Evolutionary conservation across 2,797 vertebrate genomes (phyloP).

Genomic region (Cheracebus regulus): DNA sequence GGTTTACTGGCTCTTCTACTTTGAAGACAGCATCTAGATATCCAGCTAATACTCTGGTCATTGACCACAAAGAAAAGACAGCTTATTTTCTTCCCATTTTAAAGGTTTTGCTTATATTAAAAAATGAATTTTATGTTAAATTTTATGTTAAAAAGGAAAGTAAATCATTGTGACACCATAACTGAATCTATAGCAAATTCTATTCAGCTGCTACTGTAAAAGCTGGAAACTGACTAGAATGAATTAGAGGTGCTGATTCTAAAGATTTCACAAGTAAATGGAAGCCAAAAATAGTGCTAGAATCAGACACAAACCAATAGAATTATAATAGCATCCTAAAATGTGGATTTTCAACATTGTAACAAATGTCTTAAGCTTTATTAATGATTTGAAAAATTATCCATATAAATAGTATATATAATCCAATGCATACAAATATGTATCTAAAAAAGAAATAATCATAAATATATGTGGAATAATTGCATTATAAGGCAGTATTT

Average conservation of each 20-base stretch:
- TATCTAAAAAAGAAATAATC: neutral
- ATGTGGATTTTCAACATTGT: neutral
- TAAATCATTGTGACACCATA: constrained; percentile 57
- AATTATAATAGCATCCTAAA: neutral
- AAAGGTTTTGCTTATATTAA: constrained; percentile 44
- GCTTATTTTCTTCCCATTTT: neutral
- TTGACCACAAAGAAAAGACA: neutral
- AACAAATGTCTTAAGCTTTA: constrained; percentile 3
- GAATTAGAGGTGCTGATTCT: constrained; percentile 38
- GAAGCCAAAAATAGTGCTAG: neutral
- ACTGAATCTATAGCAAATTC: neutral
- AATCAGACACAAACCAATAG: neutral
- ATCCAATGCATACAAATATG: neutral
- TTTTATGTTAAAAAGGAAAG: constrained; percentile 40
- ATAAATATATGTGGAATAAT: neutral
- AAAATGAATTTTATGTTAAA: neutral
- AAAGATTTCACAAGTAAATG: constrained; percentile 14
- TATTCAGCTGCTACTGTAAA: neutral
- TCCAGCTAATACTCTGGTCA: neutral
- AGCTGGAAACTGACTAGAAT: neutral
- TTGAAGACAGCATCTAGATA: neutral
- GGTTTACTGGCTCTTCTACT: neutral
- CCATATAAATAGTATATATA: neutral
- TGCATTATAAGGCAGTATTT: constrained; percentile 6
- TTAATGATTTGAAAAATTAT: neutral